These are phyloP conservation scores for Sinhomidia bicolor DNA, from an alignment of 2,888 invertebrate genomes.

Conservation along the genomic window DNA sequence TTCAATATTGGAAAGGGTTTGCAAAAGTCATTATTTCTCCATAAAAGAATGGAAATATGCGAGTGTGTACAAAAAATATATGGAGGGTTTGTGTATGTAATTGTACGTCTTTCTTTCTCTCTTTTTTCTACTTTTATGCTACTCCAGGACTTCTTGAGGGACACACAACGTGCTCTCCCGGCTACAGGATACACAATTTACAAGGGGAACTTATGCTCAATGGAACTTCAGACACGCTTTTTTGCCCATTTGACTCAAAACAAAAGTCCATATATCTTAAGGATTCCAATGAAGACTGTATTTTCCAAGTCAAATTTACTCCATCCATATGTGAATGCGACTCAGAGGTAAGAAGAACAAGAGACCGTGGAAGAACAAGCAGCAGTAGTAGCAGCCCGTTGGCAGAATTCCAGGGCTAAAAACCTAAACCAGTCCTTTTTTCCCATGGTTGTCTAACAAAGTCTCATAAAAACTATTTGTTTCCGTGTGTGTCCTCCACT, in stretches of 20 bases:
- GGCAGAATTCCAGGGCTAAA: constrained; percentile 51
- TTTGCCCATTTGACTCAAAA: constrained; percentile 80
- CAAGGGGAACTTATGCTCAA: constrained; percentile 79
- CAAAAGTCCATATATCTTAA: constrained; percentile 79
- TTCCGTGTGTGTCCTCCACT: constrained; percentile 30
- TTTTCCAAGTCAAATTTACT: constrained; percentile 80
- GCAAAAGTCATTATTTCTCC: neutral
- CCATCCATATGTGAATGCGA: constrained; percentile 80
- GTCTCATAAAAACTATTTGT: constrained; percentile 52
- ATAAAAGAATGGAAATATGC: neutral
- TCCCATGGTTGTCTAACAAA: constrained; percentile 51
- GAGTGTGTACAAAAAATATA: too few species aligned
- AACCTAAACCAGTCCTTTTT: constrained; percentile 16
- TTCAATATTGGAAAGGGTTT: neutral
- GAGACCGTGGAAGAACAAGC: neutral
- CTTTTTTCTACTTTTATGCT: too few species aligned
- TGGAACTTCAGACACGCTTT: constrained; percentile 79
- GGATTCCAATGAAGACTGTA: constrained; percentile 79
- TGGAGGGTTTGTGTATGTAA: too few species aligned
- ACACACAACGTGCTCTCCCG: constrained; percentile 78
- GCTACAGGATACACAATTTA: constrained; percentile 79
- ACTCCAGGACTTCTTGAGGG: constrained; percentile 66
- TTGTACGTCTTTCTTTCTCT: neutral
- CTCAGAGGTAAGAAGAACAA: constrained; percentile 76
- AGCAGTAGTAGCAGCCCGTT: too few species aligned